These are phyloP conservation scores for Vultur gryphus DNA, from an alignment of 2,797 vertebrate species.

Conservation along the genomic window DNA sequence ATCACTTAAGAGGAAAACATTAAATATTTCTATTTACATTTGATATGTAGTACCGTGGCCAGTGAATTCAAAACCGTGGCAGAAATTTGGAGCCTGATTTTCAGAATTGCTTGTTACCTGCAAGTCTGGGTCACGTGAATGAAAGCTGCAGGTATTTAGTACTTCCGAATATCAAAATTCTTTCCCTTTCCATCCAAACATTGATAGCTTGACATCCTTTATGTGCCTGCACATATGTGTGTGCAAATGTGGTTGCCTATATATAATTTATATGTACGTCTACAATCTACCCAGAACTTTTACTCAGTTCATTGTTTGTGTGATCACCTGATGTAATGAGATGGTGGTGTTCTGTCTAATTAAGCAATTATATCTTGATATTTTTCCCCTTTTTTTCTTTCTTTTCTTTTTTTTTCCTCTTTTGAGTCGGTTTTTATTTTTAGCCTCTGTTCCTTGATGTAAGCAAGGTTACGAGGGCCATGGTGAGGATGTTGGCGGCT, in stretches of 20 bases:
- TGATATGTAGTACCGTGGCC: not conserved
- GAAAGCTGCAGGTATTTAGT: not conserved
- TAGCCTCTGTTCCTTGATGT: not conserved
- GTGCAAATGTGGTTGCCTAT: not conserved
- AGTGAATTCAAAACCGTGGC: not conserved
- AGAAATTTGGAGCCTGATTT: not conserved
- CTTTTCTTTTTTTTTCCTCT: not conserved
- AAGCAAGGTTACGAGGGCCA: not conserved
- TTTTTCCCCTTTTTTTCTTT: not conserved
- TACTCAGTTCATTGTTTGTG: not conserved
- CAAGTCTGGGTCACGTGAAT: not conserved
- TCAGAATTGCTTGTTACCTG: not conserved
- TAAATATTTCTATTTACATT: not conserved
- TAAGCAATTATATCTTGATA: not conserved
- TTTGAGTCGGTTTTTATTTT: not conserved
- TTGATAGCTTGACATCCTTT: not conserved
- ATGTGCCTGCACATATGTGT: accelerated
- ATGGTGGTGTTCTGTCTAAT: not conserved
- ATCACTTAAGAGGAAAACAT: not conserved
- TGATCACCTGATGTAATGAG: not conserved
- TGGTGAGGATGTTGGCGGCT: not conserved
- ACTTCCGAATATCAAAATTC: not conserved
- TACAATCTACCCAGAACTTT: not conserved
- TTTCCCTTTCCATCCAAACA: not conserved
- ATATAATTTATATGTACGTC: accelerated